Conservation (phyloP, 2,888 invertebrate genomes). For the Gryllus longicercus region DNA sequence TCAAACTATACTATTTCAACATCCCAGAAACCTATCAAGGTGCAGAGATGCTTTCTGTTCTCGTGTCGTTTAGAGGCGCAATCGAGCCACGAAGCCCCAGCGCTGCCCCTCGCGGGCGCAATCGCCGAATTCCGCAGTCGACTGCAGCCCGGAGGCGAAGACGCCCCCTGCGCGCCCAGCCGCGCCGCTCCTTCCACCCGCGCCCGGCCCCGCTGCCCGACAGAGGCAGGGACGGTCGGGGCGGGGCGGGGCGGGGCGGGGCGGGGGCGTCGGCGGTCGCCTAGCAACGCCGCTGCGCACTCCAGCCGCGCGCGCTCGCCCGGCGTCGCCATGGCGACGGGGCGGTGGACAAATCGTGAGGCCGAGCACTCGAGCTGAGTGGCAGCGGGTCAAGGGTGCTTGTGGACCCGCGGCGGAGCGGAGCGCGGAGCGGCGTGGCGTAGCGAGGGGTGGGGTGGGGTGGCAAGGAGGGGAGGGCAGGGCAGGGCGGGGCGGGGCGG, state of each 20-base stretch:
- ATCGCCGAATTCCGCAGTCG: background rate
- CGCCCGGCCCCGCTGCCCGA: background rate
- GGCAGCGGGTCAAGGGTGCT: conserved; percentile 34
- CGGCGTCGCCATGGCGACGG: conserved; percentile 31
- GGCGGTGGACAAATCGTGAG: conserved; percentile 35
- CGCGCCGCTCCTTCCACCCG: background rate
- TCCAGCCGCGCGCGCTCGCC: conserved; percentile 29
- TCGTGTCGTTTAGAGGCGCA: no score
- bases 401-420: conserved; percentile 11
- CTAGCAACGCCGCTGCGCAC: conserved; percentile 33
- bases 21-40: no score
- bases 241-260: background rate
- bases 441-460: background rate
- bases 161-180: background rate
- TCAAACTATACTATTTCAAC: no score
- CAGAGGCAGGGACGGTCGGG: no score
- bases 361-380: conserved; percentile 34
- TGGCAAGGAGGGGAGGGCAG: background rate
- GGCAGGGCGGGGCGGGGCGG: background rate
- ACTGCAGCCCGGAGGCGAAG: background rate
- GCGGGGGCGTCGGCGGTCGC: conserved; percentile 26
- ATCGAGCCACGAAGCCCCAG: no score
- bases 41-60: no score
- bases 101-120: no score
- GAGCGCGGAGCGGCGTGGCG: background rate